Percentiles rank a stretch among this genome's conserved stretches.
Evolutionary conservation across 2,113 vertebrate species (phyloP).

Genomic region (Oryctolagus cuniculus): DNA sequence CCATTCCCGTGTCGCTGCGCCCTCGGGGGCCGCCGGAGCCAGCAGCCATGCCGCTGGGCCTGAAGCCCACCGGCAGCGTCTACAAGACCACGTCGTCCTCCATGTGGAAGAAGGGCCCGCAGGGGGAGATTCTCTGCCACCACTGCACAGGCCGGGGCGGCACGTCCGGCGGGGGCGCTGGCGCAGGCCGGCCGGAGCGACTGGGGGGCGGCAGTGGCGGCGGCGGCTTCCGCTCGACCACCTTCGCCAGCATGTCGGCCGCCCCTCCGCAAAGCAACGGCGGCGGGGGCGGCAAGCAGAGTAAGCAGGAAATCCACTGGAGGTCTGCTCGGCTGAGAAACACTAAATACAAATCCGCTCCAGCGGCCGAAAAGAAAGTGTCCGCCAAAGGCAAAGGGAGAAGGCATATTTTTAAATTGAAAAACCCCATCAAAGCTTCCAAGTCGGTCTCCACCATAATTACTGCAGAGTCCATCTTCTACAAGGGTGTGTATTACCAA

Average conservation of each 20-base stretch:
- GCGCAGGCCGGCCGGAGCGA: slow-evolving; percentile 87
- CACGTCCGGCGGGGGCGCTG: slow-evolving; percentile 79
- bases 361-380: too few species aligned
- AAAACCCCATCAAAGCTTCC: slow-evolving; percentile 98
- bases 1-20: slow-evolving; percentile 80
- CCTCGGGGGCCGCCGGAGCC: slow-evolving; percentile 74
- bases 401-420: too few species aligned
- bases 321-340: too few species aligned
- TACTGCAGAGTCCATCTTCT: too few species aligned
- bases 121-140: slow-evolving; percentile 97
- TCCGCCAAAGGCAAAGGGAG: too few species aligned
- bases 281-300: too few species aligned
- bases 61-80: slow-evolving; percentile 96
- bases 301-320: slow-evolving; percentile 98
- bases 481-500: slow-evolving; percentile 99
- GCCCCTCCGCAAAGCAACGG: slow-evolving; percentile 82
- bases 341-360: too few species aligned
- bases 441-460: slow-evolving; percentile 98
- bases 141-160: slow-evolving; percentile 93
- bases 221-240: slow-evolving; percentile 86
- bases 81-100: slow-evolving; percentile 97
- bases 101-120: slow-evolving; percentile 98
- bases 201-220: slow-evolving; percentile 87
- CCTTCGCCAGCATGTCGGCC: slow-evolving; percentile 76
- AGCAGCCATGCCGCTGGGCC: slow-evolving; percentile 93